phyloP scores from a whole-genome alignment of 2,113 vertebrate species.

The Steatornis caripensis region DNA sequence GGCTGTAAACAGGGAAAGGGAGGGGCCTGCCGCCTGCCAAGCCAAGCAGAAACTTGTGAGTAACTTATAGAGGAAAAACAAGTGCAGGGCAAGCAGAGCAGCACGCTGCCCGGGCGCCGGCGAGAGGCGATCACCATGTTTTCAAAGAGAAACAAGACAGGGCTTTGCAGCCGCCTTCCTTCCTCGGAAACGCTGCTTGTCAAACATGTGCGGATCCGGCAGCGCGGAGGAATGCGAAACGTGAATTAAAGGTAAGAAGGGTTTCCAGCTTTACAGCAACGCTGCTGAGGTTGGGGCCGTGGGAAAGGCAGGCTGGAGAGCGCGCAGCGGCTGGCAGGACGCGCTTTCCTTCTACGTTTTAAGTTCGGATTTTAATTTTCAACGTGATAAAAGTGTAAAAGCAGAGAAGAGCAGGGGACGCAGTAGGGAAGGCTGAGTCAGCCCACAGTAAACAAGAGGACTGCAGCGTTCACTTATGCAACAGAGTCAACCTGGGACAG shows the following conservation, averaged over 20 bases:
- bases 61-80: constrained; percentile 61
- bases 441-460: background rate
- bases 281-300: background rate
- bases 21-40: constrained; percentile 61
- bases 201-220: background rate
- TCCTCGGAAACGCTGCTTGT: background rate
- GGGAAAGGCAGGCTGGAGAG: background rate
- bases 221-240: background rate
- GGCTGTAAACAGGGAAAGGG: constrained; percentile 70
- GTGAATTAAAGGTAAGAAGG: constrained; percentile 31
- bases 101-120: background rate
- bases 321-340: background rate
- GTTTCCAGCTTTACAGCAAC: background rate
- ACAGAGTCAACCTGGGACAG: background rate
- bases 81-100: background rate
- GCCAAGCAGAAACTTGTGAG: constrained; percentile 65
- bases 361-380: too few relatives aligned
- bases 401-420: background rate
- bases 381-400: rapidly evolving
- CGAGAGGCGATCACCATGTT: background rate
- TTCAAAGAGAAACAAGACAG: background rate
- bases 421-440: background rate
- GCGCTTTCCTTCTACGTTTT: rapidly evolving
- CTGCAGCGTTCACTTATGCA: background rate
- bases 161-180: background rate